Conservation (phyloP, 2,888 invertebrate species). For the Tenodera sinensis region DNA sequence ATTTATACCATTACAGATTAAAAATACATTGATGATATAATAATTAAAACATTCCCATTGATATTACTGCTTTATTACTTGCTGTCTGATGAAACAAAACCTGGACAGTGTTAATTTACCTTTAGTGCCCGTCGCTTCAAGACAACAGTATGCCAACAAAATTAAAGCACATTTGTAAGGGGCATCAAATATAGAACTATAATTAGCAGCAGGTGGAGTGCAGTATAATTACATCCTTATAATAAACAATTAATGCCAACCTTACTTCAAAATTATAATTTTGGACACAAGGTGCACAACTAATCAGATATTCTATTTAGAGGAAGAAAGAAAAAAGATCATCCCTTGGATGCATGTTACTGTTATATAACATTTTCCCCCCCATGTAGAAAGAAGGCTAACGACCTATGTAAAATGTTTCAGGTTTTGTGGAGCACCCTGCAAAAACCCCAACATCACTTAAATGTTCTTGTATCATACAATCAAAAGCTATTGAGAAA, state of each 20-base stretch:
- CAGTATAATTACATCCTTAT: slow-evolving; percentile 17
- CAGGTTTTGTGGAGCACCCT: slow-evolving; percentile 28
- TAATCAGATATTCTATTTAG: neutral
- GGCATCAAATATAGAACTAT: slow-evolving; percentile 24
- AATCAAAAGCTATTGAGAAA: slow-evolving; percentile 18
- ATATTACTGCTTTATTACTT: slow-evolving; percentile 31
- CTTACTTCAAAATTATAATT: slow-evolving; percentile 18
- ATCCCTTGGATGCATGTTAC: neutral
- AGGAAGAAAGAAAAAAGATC: neutral
- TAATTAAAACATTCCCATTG: slow-evolving; percentile 22
- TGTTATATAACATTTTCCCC: slow-evolving; percentile 14
- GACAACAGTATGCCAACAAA: slow-evolving; percentile 27
- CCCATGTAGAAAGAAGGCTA: slow-evolving; percentile 23
- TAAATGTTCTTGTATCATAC: slow-evolving; percentile 21
- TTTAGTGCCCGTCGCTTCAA: slow-evolving; percentile 19
- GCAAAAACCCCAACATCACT: slow-evolving; percentile 24
- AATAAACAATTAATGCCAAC: slow-evolving; percentile 18
- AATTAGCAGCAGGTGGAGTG: slow-evolving; percentile 20
- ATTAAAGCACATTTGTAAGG: slow-evolving; percentile 26
- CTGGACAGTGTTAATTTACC: slow-evolving; percentile 27
- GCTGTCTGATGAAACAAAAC: slow-evolving; percentile 28
- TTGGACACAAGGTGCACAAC: slow-evolving; percentile 25
- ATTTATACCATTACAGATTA: slow-evolving; percentile 22
- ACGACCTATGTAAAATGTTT: slow-evolving; percentile 26
- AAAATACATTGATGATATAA: slow-evolving; percentile 13